A percentile compares a stretch with the other conserved stretches of the same genome.
phyloP scores from a whole-genome alignment of 2,113 vertebrate genomes.

The Apeltes quadracus region DNA sequence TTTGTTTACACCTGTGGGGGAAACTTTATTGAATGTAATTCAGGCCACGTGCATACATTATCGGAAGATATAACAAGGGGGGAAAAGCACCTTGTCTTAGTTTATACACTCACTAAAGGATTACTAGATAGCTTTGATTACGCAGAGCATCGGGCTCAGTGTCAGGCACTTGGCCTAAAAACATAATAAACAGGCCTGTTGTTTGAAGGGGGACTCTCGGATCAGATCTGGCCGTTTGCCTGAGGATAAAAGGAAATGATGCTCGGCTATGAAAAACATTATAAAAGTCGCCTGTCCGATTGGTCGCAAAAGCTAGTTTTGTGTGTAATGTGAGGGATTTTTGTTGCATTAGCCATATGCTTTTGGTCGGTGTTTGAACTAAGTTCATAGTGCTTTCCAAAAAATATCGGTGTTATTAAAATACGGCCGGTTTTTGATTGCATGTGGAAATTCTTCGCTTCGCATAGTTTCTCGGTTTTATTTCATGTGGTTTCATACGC shows the following conservation, averaged over 20 bases:
- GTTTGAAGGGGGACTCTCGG: not conserved
- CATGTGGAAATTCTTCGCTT: not conserved
- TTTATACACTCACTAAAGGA: slow-evolving; percentile 32
- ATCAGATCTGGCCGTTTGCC: not conserved
- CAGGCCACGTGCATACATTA: slow-evolving; percentile 37
- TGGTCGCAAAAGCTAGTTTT: slow-evolving; percentile 4
- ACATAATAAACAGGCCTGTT: slow-evolving; percentile 7
- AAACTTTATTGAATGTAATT: slow-evolving; percentile 43
- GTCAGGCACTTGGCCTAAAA: slow-evolving; percentile 8
- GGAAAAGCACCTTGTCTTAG: not conserved
- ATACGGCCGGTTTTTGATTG: not conserved
- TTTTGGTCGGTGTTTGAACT: slow-evolving; percentile 21
- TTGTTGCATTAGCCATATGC: slow-evolving; percentile 1
- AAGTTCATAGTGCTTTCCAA: slow-evolving; percentile 1
- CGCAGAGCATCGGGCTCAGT: slow-evolving; percentile 9
- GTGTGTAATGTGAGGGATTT: not conserved
- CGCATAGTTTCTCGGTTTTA: not conserved
- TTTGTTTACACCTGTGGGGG: slow-evolving; percentile 53
- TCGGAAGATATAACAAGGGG: slow-evolving; percentile 36
- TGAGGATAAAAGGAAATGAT: slow-evolving; percentile 3
- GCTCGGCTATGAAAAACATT: slow-evolving; percentile 22
- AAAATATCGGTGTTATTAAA: slow-evolving; percentile 17
- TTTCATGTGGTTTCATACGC: not conserved
- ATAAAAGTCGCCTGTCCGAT: not conserved
- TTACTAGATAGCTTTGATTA: slow-evolving; percentile 19